A percentile compares a stretch with the other conserved stretches of the same genome.
Evolutionary conservation across 2,797 vertebrate species (phyloP).

Genomic region (Tympanoctomys barrerae): DNA sequence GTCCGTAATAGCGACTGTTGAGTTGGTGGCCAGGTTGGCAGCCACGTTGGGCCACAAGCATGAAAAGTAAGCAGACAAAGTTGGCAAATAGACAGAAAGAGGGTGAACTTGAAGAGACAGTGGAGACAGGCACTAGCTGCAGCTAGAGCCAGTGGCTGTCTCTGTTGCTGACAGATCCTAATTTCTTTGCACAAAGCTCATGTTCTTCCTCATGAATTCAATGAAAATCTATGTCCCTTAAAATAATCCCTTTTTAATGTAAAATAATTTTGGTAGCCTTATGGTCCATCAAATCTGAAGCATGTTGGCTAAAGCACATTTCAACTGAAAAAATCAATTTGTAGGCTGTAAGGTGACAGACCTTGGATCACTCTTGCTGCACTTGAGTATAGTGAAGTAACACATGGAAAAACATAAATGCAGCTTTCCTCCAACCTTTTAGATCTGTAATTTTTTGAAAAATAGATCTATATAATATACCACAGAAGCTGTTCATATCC

Average conservation of each 20-base stretch:
- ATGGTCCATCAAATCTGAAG: slow-evolving; percentile 9
- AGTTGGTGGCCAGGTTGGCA: not conserved
- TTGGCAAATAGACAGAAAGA: not conserved
- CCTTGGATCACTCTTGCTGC: not conserved
- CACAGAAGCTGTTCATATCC: not conserved
- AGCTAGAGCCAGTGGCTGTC: not conserved
- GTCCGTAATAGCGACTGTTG: not conserved
- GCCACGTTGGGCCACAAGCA: not conserved
- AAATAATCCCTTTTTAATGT: slow-evolving; percentile 48
- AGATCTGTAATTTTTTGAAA: not conserved
- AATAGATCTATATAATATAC: not conserved
- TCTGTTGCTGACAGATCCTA: not conserved
- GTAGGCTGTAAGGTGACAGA: not conserved
- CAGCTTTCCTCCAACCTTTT: not conserved
- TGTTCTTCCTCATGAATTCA: slow-evolving; percentile 8
- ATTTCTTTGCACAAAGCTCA: slow-evolving; percentile 9
- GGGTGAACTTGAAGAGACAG: not conserved
- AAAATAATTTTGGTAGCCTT: slow-evolving; percentile 15
- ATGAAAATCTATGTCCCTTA: slow-evolving; percentile 34
- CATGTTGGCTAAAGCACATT: not conserved
- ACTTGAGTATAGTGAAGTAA: not conserved
- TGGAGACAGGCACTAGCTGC: not conserved
- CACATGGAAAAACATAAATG: not conserved
- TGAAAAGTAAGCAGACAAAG: not conserved
- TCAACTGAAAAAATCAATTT: not conserved